Conservation (phyloP, 1,140 invertebrate genomes). For the Eupristina koningsbergeri region DNA sequence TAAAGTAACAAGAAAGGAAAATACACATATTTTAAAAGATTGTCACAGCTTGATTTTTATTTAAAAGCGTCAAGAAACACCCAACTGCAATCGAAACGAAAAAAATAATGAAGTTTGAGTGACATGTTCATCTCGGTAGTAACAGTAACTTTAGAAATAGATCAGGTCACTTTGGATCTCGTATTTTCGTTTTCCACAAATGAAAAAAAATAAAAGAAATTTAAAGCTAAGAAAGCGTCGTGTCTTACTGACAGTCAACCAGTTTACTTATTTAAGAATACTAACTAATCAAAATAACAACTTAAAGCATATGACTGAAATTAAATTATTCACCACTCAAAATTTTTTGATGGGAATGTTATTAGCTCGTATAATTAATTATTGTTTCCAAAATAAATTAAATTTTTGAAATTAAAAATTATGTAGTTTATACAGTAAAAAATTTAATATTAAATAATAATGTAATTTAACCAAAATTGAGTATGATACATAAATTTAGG, state of each 20-base stretch:
- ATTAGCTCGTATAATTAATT: too few species aligned
- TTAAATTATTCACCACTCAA: not conserved
- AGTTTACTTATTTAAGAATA: slow-evolving; percentile 69
- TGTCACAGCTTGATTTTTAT: slow-evolving; percentile 14
- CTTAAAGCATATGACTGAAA: not conserved
- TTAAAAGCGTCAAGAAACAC: not conserved
- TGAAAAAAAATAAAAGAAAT: slow-evolving; percentile 56
- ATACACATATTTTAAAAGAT: slow-evolving; percentile 22
- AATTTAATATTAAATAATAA: too few species aligned
- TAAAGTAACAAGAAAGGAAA: slow-evolving; percentile 12
- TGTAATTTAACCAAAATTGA: too few species aligned
- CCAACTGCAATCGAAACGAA: slow-evolving; percentile 44
- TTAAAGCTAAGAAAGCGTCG: slow-evolving; percentile 10
- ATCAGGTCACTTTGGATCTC: slow-evolving; percentile 56
- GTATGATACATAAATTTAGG: too few species aligned
- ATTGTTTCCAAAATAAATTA: too few species aligned
- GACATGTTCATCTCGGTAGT: slow-evolving; percentile 34
- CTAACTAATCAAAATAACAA: not conserved
- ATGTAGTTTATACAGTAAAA: too few species aligned
- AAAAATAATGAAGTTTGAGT: slow-evolving; percentile 48
- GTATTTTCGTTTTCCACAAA: slow-evolving; percentile 59
- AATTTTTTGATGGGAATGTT: too few species aligned
- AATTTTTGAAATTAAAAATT: too few species aligned
- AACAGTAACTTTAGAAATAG: slow-evolving; percentile 62
- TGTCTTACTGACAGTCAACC: slow-evolving; percentile 66